These are phyloP conservation scores for Charadrius vociferus DNA, from an alignment of 2,113 vertebrate genomes.

Conservation along the genomic window DNA sequence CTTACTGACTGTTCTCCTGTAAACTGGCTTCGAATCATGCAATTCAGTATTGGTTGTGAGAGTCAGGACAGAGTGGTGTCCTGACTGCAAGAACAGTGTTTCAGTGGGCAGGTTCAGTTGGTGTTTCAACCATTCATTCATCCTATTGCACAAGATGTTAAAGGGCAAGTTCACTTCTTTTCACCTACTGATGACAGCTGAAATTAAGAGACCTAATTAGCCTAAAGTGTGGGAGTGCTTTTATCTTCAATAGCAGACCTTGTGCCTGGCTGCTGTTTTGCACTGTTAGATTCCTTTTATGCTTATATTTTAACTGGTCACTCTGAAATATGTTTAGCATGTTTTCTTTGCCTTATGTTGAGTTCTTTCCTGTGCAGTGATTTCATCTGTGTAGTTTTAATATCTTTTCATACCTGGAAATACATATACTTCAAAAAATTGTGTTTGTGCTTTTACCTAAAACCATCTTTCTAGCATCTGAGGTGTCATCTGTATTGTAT, in stretches of 20 bases:
- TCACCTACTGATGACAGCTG: neutral
- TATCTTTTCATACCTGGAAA: neutral
- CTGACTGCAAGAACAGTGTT: neutral
- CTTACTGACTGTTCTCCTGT: neutral
- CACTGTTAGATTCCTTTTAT: neutral
- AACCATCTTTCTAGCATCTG: neutral
- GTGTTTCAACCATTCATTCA: neutral
- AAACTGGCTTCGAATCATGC: neutral
- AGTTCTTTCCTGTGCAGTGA: neutral
- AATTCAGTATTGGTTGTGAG: neutral
- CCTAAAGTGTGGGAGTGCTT: neutral
- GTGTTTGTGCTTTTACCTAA: neutral
- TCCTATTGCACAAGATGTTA: neutral
- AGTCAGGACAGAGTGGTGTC: neutral
- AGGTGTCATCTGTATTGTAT: neutral
- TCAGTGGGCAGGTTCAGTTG: neutral
- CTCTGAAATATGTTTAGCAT: neutral
- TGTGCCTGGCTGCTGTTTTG: neutral
- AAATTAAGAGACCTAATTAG: neutral
- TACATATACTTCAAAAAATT: neutral
- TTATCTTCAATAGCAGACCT: neutral
- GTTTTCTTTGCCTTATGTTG: neutral
- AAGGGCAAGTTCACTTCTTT: neutral
- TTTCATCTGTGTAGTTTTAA: conserved; percentile 36
- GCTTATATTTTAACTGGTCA: neutral